These are phyloP conservation scores for Brachionus calyciflorus DNA, from an alignment of 1,140 invertebrate species.

Conservation along the genomic window DNA sequence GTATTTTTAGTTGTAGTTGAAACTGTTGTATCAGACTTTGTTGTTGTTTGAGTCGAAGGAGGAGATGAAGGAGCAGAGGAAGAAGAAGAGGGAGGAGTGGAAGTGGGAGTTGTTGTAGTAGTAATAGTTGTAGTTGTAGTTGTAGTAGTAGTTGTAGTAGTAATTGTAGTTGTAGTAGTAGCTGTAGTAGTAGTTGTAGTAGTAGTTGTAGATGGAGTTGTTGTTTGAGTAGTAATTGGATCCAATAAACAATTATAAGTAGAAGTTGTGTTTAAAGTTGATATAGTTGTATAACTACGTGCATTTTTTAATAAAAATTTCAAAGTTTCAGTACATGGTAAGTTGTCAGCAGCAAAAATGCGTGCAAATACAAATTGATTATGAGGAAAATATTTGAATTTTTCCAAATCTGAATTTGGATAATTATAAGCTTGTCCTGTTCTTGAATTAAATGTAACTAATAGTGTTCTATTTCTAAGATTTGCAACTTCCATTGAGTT, in stretches of 20 bases:
- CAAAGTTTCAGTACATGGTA: neutral
- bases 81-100: neutral
- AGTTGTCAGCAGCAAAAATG: neutral
- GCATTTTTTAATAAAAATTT: slow-evolving; percentile 15
- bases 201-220: neutral
- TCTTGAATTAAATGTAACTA: slow-evolving; percentile 24
- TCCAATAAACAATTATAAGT: slow-evolving; percentile 11
- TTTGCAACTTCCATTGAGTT: neutral
- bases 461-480: neutral
- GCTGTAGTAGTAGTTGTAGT: neutral
- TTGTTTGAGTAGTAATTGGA: neutral
- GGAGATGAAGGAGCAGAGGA: neutral
- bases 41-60: neutral
- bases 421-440: neutral
- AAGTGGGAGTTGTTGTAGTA: neutral
- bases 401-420: neutral
- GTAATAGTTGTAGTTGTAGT: neutral
- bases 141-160: neutral
- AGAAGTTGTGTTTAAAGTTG: slow-evolving; percentile 18
- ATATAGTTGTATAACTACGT: neutral
- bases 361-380: slow-evolving; percentile 9
- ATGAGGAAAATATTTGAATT: slow-evolving; percentile 25
- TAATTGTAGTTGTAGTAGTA: neutral
- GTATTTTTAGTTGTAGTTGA: neutral
- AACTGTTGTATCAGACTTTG: too few species aligned